phyloP scores from a whole-genome alignment of 2,113 vertebrate genomes.

The Uria lomvia region DNA sequence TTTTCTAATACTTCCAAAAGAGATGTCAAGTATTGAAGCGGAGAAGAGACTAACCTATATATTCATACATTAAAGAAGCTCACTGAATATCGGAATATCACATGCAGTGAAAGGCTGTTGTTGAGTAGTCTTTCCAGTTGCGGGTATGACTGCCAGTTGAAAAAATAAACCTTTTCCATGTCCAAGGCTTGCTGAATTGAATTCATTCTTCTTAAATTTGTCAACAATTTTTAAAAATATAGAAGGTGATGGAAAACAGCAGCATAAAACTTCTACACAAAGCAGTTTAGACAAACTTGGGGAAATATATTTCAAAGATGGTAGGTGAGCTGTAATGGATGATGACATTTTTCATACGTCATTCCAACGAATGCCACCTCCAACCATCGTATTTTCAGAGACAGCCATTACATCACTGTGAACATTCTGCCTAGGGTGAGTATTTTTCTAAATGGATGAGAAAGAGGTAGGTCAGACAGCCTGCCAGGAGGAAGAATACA shows the following conservation, averaged over 20 bases:
- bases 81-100: not conserved
- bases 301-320: not conserved
- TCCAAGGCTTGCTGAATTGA: not conserved
- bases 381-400: not conserved
- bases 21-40: not conserved
- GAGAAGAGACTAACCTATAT: not conserved
- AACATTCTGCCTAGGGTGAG: not conserved
- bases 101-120: not conserved
- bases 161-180: not conserved
- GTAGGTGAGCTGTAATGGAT: not conserved
- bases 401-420: not conserved
- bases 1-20: not conserved
- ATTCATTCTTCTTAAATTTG: not conserved
- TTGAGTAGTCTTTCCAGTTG: not conserved
- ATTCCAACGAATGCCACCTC: not conserved
- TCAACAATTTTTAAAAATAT: not conserved
- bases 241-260: not conserved
- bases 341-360: conserved; percentile 1
- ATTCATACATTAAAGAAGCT: not conserved
- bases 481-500: not conserved
- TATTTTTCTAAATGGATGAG: not conserved
- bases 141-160: not conserved
- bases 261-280: not conserved
- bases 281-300: not conserved
- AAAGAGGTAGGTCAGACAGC: not conserved